Conservation (phyloP, 2,797 vertebrate genomes). For the Miichthys miiuy region DNA sequence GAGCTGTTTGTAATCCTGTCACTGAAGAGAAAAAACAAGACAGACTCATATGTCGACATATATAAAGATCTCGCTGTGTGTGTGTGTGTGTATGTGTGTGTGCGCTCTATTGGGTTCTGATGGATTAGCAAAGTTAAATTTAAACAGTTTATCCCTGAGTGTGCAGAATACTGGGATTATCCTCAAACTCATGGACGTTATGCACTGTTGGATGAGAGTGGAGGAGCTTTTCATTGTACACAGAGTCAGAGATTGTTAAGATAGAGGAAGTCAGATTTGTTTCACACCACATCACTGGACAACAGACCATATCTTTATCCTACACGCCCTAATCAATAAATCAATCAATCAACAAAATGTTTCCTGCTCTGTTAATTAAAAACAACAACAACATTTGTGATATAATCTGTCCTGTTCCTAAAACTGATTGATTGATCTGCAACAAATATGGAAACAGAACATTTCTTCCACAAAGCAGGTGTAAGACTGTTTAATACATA, state of each 20-base stretch:
- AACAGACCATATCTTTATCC: neutral
- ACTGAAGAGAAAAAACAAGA: constrained; percentile 24
- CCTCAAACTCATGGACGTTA: constrained; percentile 74
- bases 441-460: neutral
- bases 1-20: constrained; percentile 34
- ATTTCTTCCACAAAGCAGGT: neutral
- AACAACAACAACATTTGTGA: neutral
- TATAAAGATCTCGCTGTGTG: neutral
- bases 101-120: constrained; percentile 44
- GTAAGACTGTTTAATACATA: neutral
- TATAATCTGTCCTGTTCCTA: neutral
- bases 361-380: no score
- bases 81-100: constrained; percentile 2
- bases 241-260: neutral
- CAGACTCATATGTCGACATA: constrained; percentile 22
- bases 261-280: constrained; percentile 11
- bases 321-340: neutral
- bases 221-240: constrained; percentile 58
- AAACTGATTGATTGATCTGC: neutral
- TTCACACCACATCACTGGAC: constrained; percentile 11
- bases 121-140: constrained; percentile 87
- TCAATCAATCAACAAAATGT: neutral
- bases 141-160: constrained; percentile 86
- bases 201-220: constrained; percentile 52
- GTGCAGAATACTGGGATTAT: constrained; percentile 86